phyloP scores from a whole-genome alignment of 2,113 vertebrate species.

The Chlorodrepanis virens region DNA sequence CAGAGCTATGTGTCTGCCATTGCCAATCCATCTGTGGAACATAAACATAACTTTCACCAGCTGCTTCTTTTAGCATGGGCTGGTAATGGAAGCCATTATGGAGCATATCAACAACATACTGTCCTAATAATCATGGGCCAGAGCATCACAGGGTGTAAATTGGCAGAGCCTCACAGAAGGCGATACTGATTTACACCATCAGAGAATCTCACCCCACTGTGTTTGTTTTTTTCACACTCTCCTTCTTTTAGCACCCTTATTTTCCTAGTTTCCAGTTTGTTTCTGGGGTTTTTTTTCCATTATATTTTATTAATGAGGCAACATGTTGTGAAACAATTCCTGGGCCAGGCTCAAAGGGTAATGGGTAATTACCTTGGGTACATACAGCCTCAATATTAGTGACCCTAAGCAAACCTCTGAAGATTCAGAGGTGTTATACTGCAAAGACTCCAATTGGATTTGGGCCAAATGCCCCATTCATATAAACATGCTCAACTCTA shows the following conservation, averaged over 20 bases:
- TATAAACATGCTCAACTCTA: background rate
- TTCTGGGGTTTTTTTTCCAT: background rate
- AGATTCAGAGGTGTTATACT: conserved; percentile 13
- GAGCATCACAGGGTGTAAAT: conserved; percentile 35
- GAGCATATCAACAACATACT: conserved; percentile 53
- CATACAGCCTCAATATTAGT: background rate
- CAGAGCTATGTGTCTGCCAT: conserved; percentile 59
- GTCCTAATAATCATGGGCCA: conserved; percentile 48
- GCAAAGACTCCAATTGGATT: conserved; percentile 1
- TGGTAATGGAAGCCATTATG: conserved; percentile 60
- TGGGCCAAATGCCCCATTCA: background rate
- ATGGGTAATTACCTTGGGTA: conserved; percentile 41
- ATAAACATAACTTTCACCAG: conserved; percentile 71
- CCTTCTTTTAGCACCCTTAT: background rate
- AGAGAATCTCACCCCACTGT: background rate
- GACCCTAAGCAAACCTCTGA: background rate
- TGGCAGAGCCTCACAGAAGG: conserved; percentile 1
- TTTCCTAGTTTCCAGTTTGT: background rate
- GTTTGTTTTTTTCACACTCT: background rate
- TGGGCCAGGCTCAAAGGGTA: background rate
- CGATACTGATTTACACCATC: background rate
- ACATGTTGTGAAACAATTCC: conserved; percentile 3
- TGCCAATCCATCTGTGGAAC: conserved; percentile 65
- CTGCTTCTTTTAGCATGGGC: conserved; percentile 69
- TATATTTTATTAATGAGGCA: conserved; percentile 33